phyloP scores from a whole-genome alignment of 2,888 invertebrate genomes.

The Halictus quadricinctus region DNA sequence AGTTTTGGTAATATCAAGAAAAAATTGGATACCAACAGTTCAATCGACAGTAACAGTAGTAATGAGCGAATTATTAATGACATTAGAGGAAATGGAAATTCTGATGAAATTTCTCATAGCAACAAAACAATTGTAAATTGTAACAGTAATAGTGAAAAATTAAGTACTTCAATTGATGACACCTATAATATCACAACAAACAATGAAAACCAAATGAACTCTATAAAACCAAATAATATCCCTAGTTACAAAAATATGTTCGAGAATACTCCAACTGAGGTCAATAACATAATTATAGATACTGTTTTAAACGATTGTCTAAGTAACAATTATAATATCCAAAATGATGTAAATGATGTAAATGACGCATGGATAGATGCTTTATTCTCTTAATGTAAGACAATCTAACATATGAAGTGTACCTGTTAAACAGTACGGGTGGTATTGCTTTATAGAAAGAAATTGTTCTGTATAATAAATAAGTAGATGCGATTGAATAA shows the following conservation, averaged over 20 bases:
- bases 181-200: neutral
- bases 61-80: neutral
- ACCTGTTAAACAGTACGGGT: slow-evolving; percentile 11
- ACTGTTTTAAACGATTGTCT: slow-evolving; percentile 50
- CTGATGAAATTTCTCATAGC: neutral
- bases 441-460: slow-evolving; percentile 5
- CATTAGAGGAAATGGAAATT: neutral
- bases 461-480: slow-evolving; percentile 9
- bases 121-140: neutral
- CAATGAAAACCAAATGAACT: neutral
- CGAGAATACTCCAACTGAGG: neutral
- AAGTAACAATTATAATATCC: slow-evolving; percentile 25
- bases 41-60: neutral
- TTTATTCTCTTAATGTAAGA: slow-evolving; percentile 29
- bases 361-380: slow-evolving; percentile 60
- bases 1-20: slow-evolving; percentile 55
- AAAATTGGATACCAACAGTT: slow-evolving; percentile 27
- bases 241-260: slow-evolving; percentile 8
- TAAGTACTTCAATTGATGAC: neutral
- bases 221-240: neutral
- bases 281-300: slow-evolving; percentile 45
- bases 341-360: slow-evolving; percentile 46
- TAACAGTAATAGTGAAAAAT: slow-evolving; percentile 5
- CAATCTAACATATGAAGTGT: neutral
- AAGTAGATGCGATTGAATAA: neutral